A percentile compares a stretch with the other conserved stretches of the same genome.
Conservation (phyloP, 1,140 invertebrate genomes). For the Leptinotarsa lineolata region DNA sequence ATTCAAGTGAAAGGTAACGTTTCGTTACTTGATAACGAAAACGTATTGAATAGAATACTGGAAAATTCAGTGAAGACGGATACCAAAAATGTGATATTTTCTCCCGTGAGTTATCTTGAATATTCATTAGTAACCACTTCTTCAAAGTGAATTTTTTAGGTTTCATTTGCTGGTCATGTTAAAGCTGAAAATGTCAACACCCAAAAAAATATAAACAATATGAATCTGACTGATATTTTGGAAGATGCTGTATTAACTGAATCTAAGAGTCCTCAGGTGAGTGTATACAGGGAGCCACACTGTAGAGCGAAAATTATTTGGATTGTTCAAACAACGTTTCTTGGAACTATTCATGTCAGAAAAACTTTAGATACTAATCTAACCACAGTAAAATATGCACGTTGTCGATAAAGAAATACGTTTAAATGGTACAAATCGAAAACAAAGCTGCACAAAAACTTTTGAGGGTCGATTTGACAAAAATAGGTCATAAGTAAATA, state of each 20-base stretch:
- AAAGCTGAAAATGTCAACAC: constrained; percentile 36
- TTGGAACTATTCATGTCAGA: no score
- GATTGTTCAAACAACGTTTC: no score
- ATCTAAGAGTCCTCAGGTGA: constrained; percentile 40
- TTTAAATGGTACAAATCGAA: no score
- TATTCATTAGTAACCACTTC: background rate
- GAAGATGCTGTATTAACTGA: constrained; percentile 46
- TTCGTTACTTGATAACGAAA: constrained; percentile 36
- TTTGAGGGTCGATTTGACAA: no score
- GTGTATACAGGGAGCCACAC: background rate
- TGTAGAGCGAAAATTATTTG: no score
- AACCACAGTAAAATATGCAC: no score
- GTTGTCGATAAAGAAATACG: no score
- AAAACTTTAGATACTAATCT: no score
- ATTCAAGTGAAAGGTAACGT: constrained; percentile 40
- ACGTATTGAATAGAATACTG: constrained; percentile 37
- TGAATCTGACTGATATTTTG: constrained; percentile 45
- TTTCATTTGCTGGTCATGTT: constrained; percentile 19
- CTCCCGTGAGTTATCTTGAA: constrained; percentile 34
- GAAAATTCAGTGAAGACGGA: constrained; percentile 40
- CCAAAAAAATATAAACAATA: constrained; percentile 40
- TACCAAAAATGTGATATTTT: constrained; percentile 34
- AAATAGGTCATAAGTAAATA: no score
- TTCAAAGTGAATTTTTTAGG: background rate
- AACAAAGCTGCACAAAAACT: no score